A percentile compares a stretch with the other conserved stretches of the same genome.
These are phyloP conservation scores for Lissocephala sabroskyi DNA, from an alignment of 2,888 invertebrate genomes.

Conservation along the genomic window DNA sequence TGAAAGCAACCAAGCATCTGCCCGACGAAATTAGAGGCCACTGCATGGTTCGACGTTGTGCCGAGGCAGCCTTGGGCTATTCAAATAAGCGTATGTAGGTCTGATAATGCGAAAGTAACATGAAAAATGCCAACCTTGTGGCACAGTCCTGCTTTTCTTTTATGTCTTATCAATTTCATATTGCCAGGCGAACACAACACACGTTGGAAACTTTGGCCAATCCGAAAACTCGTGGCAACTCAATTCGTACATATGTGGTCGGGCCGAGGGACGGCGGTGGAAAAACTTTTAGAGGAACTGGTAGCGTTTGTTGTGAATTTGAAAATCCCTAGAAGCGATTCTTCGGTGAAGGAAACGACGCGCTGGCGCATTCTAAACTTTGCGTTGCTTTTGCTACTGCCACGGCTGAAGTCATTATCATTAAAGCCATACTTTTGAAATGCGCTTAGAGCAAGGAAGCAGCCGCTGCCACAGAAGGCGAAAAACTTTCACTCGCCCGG, in stretches of 20 bases:
- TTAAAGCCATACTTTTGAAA: conserved; percentile 53
- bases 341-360: background rate
- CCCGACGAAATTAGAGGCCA: no score
- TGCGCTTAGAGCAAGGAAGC: conserved; percentile 1
- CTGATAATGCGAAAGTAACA: no score
- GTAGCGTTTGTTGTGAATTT: conserved; percentile 29
- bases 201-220: conserved; percentile 41
- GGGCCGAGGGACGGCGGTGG: no score
- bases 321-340: conserved; percentile 53
- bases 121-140: background rate
- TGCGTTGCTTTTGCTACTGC: conserved; percentile 46
- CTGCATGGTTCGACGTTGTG: no score
- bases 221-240: background rate
- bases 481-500: conserved; percentile 52
- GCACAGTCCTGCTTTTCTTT: background rate
- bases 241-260: background rate
- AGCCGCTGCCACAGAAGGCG: background rate
- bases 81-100: background rate
- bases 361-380: conserved; percentile 54
- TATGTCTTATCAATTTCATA: conserved; percentile 51
- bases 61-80: no score
- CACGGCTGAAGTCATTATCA: conserved; percentile 57
- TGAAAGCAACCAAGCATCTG: no score
- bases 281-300: conserved; percentile 31
- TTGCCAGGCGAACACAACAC: conserved; percentile 29